These are phyloP conservation scores for Lytechinus pictus DNA, from an alignment of 35 echinoderm and acorn worm species.

Conservation along the genomic window DNA sequence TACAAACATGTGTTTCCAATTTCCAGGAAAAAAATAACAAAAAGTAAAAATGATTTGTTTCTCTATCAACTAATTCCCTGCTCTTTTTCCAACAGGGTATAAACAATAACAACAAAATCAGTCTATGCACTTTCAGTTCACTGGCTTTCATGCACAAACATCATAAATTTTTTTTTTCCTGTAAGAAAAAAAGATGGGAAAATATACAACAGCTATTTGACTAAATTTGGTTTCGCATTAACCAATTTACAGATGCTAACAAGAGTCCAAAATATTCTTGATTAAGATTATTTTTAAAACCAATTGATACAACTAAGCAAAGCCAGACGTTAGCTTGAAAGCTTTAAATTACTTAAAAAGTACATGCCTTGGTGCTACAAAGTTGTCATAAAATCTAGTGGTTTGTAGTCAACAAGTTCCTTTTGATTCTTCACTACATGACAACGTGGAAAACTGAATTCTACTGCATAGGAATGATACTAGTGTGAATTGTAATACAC, in stretches of 20 bases:
- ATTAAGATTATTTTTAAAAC: conserved; percentile 25
- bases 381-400: conserved; percentile 31
- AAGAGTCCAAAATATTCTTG: conserved; percentile 28
- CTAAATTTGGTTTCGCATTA: too few relatives aligned
- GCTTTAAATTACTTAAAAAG: conserved; percentile 44
- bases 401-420: conserved; percentile 45
- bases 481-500: conserved; percentile 25
- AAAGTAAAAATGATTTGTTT: not conserved
- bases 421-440: conserved; percentile 16
- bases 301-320: conserved; percentile 12
- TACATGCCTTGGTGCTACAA: conserved; percentile 39
- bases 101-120: not conserved
- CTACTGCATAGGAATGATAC: conserved; percentile 21
- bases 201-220: not conserved
- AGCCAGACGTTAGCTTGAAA: not conserved
- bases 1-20: too few relatives aligned
- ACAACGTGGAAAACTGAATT: not conserved
- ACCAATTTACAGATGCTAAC: not conserved
- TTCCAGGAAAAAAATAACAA: not conserved
- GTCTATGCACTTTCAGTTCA: not conserved
- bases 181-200: not conserved
- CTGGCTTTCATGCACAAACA: not conserved
- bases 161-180: not conserved
- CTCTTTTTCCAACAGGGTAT: not conserved
- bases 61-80: not conserved